Evolutionary conservation across 2,888 invertebrate species (phyloP).

Genomic region (Prosopocoilus inquinatus): DNA sequence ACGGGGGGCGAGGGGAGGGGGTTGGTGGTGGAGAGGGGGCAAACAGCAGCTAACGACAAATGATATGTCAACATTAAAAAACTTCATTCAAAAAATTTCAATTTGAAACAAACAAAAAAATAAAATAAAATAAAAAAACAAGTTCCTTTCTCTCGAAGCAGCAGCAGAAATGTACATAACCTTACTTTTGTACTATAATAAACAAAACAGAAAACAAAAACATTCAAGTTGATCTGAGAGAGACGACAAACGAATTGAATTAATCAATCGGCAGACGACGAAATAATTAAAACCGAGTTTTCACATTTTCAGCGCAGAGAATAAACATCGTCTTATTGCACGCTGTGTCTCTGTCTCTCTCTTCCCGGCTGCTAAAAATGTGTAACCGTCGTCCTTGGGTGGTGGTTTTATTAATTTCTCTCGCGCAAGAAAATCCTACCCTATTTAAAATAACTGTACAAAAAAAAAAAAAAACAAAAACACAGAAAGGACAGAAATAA

Average conservation of each 20-base stretch:
- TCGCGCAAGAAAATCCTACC: conserved; percentile 18
- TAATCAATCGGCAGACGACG: no score
- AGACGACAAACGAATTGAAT: conserved; percentile 23
- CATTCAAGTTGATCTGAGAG: conserved; percentile 18
- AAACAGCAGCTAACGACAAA: conserved; percentile 12
- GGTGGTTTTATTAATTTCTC: background rate
- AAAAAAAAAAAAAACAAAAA: conserved; percentile 31
- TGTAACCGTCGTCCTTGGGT: conserved; percentile 13
- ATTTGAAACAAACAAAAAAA: conserved; percentile 11
- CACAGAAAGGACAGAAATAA: no score
- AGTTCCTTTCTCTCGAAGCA: conserved; percentile 28
- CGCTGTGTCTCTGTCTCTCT: no score
- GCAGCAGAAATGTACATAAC: conserved; percentile 36
- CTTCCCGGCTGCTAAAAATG: conserved; percentile 34
- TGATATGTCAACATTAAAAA: conserved; percentile 42
- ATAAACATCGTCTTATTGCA: conserved; percentile 29
- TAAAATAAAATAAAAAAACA: conserved; percentile 1
- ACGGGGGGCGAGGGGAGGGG: no score
- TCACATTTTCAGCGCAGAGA: conserved; percentile 33
- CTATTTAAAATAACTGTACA: conserved; percentile 37
- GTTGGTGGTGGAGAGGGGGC: no score
- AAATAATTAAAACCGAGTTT: conserved; percentile 24
- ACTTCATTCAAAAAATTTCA: conserved; percentile 14
- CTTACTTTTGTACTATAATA: conserved; percentile 42
- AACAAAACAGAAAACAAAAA: conserved; percentile 30